These are phyloP conservation scores for Bufo gargarizans DNA, from an alignment of 2,113 vertebrate species.

Conservation along the genomic window DNA sequence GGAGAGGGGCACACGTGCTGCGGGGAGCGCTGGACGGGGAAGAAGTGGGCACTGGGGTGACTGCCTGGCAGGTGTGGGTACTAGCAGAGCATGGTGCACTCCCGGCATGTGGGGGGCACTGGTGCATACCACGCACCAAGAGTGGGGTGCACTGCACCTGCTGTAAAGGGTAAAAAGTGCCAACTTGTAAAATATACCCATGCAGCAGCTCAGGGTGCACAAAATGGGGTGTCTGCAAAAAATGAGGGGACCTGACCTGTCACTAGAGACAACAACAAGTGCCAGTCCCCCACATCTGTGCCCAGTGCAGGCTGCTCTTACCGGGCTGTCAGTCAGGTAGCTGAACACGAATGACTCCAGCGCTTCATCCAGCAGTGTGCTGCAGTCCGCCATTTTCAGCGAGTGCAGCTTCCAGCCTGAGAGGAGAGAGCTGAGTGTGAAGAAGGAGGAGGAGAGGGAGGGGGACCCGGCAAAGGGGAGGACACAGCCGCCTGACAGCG, in stretches of 20 bases:
- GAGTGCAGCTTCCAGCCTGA: slow-evolving; percentile 28
- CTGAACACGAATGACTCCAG: slow-evolving; percentile 96
- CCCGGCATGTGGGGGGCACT: neutral
- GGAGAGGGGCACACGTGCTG: neutral
- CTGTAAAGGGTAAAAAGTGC: neutral
- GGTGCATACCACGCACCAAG: no score
- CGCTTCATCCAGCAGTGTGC: slow-evolving; percentile 93
- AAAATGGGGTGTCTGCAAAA: neutral
- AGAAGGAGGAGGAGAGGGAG: slow-evolving; percentile 21
- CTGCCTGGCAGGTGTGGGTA: neutral
- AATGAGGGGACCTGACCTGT: neutral
- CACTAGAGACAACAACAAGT: neutral
- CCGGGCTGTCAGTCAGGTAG: slow-evolving; percentile 96
- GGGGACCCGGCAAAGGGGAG: neutral
- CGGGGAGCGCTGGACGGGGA: slow-evolving; percentile 2
- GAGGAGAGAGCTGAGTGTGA: slow-evolving; percentile 26
- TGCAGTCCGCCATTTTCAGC: slow-evolving; percentile 98
- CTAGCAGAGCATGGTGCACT: no score
- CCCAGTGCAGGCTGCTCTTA: slow-evolving; percentile 64
- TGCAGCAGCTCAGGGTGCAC: neutral
- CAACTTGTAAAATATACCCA: neutral
- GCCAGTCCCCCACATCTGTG: neutral
- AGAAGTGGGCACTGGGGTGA: no score
- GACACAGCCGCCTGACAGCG: neutral
- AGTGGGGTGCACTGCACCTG: neutral